Conservation (phyloP, 2,888 invertebrate genomes). For the Leptopterna dolabrata region DNA sequence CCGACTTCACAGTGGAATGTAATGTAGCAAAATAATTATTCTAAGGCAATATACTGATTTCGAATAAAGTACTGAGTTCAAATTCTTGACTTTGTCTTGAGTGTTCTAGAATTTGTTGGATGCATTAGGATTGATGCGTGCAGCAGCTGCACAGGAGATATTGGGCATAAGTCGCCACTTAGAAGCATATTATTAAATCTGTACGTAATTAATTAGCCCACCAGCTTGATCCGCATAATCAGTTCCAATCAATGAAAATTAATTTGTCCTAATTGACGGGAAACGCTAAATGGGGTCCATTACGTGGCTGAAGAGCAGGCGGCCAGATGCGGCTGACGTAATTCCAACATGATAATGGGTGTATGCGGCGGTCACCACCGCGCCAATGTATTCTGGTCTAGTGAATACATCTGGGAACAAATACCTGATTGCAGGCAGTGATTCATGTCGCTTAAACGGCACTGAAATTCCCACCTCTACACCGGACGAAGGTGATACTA, state of each 20-base stretch:
- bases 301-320: background rate
- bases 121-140: background rate
- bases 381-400: background rate
- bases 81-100: too few relatives aligned
- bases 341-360: conserved; percentile 1
- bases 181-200: background rate
- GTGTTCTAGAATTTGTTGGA: too few relatives aligned
- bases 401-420: conserved; percentile 3
- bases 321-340: conserved; percentile 8
- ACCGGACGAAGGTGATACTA: too few relatives aligned
- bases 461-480: background rate
- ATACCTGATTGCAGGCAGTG: background rate
- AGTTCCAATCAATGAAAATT: background rate
- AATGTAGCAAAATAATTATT: too few relatives aligned
- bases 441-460: background rate
- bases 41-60: too few relatives aligned
- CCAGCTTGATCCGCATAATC: background rate
- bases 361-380: background rate
- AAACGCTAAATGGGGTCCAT: background rate
- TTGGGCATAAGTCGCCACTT: background rate
- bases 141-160: background rate
- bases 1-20: too few relatives aligned
- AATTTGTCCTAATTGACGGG: conserved; percentile 7
- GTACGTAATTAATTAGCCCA: background rate
- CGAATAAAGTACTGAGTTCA: too few relatives aligned